Evolutionary conservation across 2,888 invertebrate species (phyloP), one percentile per base, ranked within the genome.

Genomic region (Xestia rhomboidea): DNA sequence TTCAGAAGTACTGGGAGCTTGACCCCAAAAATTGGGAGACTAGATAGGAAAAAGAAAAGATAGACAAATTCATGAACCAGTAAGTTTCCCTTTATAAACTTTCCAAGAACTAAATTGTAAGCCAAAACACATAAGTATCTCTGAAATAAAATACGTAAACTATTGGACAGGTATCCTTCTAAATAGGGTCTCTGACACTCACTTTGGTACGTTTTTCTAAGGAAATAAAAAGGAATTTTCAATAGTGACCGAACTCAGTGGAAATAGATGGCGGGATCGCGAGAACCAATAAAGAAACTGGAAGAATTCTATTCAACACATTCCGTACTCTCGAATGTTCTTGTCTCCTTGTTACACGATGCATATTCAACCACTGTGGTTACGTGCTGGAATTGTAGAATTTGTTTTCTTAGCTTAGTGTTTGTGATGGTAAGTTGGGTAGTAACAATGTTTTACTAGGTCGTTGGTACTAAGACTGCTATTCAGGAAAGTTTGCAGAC

Each of bases 261-360:
- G 68, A 64, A 79, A 77, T 79, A 78, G 78, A 79, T 82, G 80
- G 78, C 83, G 49, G 86, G 86, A 88, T 86, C 84, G 82, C 87
- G 80, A 80, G 79, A 90, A 86, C 90, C 91, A 92, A 93, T 94
- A 94, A 93, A 92, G 90, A 91, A 86, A 84, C 84, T 87, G 82
- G 87, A 92, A 91, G 92, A 93, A 94, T 93, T 91, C 91, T 91
- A 92, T 92, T 92, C 91, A 91, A 89, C 88, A 87, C 91, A 93
- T 94, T 92, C 93, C 93, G 70, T 79, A 77, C 87, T 88, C 82
- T 86, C 86, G 87, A 89, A 90, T 88, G 89, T 86, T 82, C 83
- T 74, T 81, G 84, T 85, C 87, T 85, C 87, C 82, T 88, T 88
- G 89, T 90, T 88, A 89, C 89, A 85, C 88, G 89, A 87, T 85